Base-by-base conservation (phyloP, 2,797 vertebrate genomes). In the Leuciscus waleckii region DNA sequence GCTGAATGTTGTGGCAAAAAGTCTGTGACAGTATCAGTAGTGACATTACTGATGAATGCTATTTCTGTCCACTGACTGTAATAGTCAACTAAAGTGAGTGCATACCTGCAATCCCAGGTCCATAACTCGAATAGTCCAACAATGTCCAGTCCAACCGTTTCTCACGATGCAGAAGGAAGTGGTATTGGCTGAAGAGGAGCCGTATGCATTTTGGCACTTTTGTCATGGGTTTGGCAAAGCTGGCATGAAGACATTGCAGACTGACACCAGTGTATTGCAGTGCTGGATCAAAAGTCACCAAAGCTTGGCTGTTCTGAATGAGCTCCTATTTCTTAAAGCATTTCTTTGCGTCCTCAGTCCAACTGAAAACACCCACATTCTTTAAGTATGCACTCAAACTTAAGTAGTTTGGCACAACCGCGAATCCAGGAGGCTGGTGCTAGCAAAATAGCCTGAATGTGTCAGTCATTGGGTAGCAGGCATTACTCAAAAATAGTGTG, bases 41-140 rank as follows among this genome's bases (percentile, higher is more conserved):
- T 49, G 21, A 67, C 26, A 49, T 58, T 84, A 5, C 37, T 14
- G 21, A 46, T 21, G 21, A 84, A 78, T 7, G 68, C 78, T 35
- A 74, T 21, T 56, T 74, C 68, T 19, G 32, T 54, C 69, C 69
- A 82, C 23, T 82, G 74, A 74, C n/a, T 73, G 19, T 51, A 81
- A n/a, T 41, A 41, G 29, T 81, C 58, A 69, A 54, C 37, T 56
- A 19, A 81, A 14, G 19, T 51, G 2, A 39, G 67, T 67, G 67
- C 63, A 69, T 35, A 71, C 58, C 46, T 75, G 49, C 49, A 75
- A 54, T 51, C 46, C 46, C 73, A 75, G 49, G 17, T 56, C 1
- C 17, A 29, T 54, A 75, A 37, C 49, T 75, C n/a, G 1, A 83
- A 67, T 79, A 37, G 49, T 13, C 74, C 6, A 1, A 61, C 65